These are phyloP conservation scores for Platichthys flesus DNA, from an alignment of 2,113 vertebrate species.

Conservation along the genomic window DNA sequence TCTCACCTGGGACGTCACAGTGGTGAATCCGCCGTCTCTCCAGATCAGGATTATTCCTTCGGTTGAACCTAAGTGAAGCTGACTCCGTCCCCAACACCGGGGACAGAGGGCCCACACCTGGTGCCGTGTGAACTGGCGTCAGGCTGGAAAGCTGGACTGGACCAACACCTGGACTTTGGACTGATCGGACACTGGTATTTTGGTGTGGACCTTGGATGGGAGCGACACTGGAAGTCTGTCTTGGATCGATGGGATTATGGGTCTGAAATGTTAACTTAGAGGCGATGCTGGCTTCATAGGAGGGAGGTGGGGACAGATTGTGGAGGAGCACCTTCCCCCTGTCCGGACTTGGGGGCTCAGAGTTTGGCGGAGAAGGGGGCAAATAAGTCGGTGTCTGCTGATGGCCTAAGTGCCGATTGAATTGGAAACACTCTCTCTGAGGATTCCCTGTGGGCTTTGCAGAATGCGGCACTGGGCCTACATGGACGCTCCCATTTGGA, in stretches of 20 bases:
- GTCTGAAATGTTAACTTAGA: constrained; percentile 91
- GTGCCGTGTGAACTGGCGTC: constrained; percentile 70
- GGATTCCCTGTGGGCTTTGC: constrained; percentile 84
- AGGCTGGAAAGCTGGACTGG: constrained; percentile 82
- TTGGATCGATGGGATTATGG: constrained; percentile 25
- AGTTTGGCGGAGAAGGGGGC: constrained; percentile 94
- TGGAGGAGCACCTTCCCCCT: constrained; percentile 91
- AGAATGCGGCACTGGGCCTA: constrained; percentile 81
- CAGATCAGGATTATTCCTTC: constrained; percentile 94
- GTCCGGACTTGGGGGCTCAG: constrained; percentile 94
- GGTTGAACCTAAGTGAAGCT: constrained; percentile 86
- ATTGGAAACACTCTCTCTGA: constrained; percentile 83
- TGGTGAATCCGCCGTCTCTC: constrained; percentile 97
- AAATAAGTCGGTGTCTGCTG: constrained; percentile 88
- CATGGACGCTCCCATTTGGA: constrained; percentile 83
- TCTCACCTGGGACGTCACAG: constrained; percentile 93
- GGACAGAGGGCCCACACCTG: constrained; percentile 80
- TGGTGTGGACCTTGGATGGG: constrained; percentile 33
- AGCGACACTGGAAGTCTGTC: constrained; percentile 33
- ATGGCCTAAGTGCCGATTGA: constrained; percentile 82
- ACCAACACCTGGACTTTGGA: constrained; percentile 24
- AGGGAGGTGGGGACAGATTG: constrained; percentile 92
- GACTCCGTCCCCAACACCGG: constrained; percentile 78
- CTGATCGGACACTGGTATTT: constrained; percentile 22
- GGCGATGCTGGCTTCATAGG: constrained; percentile 93